A percentile compares a stretch with the other conserved stretches of the same genome.
These are phyloP conservation scores for Athalia rosae DNA, from an alignment of 2,888 invertebrate genomes.

Conservation along the genomic window DNA sequence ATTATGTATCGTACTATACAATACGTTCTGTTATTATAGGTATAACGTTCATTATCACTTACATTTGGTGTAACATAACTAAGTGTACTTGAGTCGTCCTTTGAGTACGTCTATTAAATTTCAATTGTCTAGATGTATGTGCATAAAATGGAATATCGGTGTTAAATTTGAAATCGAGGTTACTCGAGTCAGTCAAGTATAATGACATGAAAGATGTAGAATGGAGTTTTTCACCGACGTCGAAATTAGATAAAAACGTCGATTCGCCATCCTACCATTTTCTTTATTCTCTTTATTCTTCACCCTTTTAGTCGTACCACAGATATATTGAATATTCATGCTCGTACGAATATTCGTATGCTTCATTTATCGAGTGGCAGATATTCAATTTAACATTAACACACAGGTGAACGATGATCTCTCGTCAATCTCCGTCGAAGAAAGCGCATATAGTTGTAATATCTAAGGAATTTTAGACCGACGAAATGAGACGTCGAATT, in stretches of 20 bases:
- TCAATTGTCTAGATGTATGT: too few species aligned
- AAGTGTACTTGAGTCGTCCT: too few species aligned
- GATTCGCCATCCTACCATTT: background rate
- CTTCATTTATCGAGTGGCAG: background rate
- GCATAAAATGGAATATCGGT: background rate
- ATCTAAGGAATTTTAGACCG: too few species aligned
- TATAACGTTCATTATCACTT: too few species aligned
- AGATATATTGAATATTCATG: too few species aligned
- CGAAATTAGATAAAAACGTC: background rate
- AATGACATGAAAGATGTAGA: background rate
- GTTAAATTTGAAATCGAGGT: background rate
- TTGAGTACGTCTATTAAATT: too few species aligned
- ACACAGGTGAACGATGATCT: background rate
- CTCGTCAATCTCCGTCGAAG: background rate
- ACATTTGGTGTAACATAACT: too few species aligned
- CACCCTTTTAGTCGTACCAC: too few species aligned
- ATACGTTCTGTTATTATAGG: too few species aligned
- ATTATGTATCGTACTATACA: too few species aligned
- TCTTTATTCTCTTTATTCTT: background rate
- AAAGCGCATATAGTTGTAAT: background rate
- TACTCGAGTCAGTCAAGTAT: constrained; percentile 26
- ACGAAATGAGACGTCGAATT: background rate
- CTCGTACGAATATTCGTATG: constrained; percentile 4
- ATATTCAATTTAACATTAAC: background rate
- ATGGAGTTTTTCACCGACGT: background rate